Percentiles rank a stretch among this genome's conserved stretches.
Evolutionary conservation across 1,140 invertebrate genomes (phyloP).

Genomic region (Atta cephalotes): DNA sequence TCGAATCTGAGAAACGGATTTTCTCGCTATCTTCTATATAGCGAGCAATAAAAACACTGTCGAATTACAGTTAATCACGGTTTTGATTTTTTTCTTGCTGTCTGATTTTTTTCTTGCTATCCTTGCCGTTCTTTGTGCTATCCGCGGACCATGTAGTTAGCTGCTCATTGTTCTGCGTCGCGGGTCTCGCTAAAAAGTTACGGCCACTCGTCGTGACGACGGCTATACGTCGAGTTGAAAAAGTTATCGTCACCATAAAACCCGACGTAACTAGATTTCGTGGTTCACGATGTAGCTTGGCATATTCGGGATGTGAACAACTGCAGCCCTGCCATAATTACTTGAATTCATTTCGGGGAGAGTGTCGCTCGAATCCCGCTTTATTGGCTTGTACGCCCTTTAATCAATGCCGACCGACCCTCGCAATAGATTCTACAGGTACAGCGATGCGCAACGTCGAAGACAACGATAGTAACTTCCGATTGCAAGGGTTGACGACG

Average conservation of each 20-base stretch:
- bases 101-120: constrained; percentile 17
- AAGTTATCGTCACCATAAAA: constrained; percentile 42
- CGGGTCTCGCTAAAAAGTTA: constrained; percentile 51
- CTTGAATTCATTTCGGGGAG: constrained; percentile 34
- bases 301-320: neutral
- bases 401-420: constrained; percentile 66
- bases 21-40: neutral
- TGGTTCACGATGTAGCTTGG: neutral
- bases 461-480: constrained; percentile 57
- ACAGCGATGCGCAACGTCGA: constrained; percentile 46
- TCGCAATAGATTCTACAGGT: constrained; percentile 45
- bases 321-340: constrained; percentile 61
- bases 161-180: constrained; percentile 27
- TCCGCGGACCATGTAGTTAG: constrained; percentile 33
- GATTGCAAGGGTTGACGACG: constrained; percentile 31
- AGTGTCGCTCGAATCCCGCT: constrained; percentile 36
- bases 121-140: constrained; percentile 5
- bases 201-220: constrained; percentile 6
- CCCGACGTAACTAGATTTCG: constrained; percentile 13
- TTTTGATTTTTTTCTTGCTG: no score
- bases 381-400: constrained; percentile 68
- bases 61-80: constrained; percentile 52
- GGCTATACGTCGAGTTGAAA: constrained; percentile 17
- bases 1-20: neutral
- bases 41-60: neutral